Evolutionary conservation across 2,888 invertebrate species (phyloP).

Genomic region (Esperia sulphurella): DNA sequence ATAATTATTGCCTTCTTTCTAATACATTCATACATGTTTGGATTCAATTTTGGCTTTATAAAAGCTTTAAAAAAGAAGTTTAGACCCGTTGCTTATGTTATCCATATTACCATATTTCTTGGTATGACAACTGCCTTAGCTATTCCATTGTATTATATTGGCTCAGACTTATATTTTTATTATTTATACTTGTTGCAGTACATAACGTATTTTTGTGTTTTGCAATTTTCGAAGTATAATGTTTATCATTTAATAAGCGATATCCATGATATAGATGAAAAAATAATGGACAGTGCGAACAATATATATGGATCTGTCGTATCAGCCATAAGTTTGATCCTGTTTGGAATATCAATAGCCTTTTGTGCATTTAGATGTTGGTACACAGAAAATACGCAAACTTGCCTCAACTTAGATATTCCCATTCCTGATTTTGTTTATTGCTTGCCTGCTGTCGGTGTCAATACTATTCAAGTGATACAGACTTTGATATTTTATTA

Average conservation of each 20-base stretch:
- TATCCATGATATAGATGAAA: not conserved
- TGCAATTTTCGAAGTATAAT: not conserved
- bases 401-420: too few relatives aligned
- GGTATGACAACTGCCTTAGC: not conserved
- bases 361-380: not conserved
- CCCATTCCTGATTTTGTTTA: not conserved
- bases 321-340: not conserved
- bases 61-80: not conserved
- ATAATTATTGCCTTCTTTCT: not conserved
- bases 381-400: too few relatives aligned
- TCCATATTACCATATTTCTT: not conserved
- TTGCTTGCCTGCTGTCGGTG: not conserved
- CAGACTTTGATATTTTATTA: not conserved
- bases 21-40: not conserved
- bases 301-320: not conserved
- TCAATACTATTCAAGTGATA: not conserved
- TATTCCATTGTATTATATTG: not conserved
- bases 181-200: not conserved
- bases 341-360: not conserved
- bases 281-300: not conserved
- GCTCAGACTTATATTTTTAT: not conserved
- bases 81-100: not conserved
- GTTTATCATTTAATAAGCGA: not conserved
- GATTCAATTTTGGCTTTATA: constrained; percentile 1
- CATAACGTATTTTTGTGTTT: not conserved